phyloP scores from a whole-genome alignment of 1,140 invertebrate species.

The Megalopta genalis region DNA sequence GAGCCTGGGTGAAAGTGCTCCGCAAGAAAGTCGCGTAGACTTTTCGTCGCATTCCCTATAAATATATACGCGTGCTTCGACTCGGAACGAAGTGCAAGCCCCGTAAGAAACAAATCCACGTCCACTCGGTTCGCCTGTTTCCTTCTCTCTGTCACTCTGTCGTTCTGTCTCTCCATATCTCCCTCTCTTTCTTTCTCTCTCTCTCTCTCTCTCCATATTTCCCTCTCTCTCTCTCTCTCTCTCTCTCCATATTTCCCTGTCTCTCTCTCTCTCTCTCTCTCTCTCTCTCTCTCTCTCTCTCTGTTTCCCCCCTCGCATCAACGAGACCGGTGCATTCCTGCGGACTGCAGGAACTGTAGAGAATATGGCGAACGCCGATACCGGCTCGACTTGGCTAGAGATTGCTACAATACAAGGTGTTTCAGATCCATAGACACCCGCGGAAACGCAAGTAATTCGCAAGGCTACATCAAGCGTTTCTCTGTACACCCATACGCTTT shows the following conservation, averaged over 20 bases:
- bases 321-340: conserved; percentile 35
- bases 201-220: no score
- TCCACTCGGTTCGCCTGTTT: conserved; percentile 4
- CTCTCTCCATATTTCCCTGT: no score
- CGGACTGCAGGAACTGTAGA: conserved; percentile 16
- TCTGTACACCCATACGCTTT: no score
- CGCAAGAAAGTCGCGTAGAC: conserved; percentile 37
- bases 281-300: no score
- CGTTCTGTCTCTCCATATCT: no score
- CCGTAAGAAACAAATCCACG: conserved; percentile 41
- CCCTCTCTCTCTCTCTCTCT: no score
- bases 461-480: no score
- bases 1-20: conserved; percentile 37
- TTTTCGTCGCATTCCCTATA: conserved; percentile 30
- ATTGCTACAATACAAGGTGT: conserved; percentile 8
- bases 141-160: background rate
- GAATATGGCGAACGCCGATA: conserved; percentile 24
- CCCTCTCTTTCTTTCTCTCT: no score
- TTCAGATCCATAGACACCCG: no score
- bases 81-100: conserved; percentile 41
- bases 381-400: conserved; percentile 3
- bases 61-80: conserved; percentile 34
- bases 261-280: no score
- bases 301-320: background rate
- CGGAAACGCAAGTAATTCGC: no score